Conservation (phyloP, 2,113 vertebrate genomes). For the Nesospiza acunhae region DNA sequence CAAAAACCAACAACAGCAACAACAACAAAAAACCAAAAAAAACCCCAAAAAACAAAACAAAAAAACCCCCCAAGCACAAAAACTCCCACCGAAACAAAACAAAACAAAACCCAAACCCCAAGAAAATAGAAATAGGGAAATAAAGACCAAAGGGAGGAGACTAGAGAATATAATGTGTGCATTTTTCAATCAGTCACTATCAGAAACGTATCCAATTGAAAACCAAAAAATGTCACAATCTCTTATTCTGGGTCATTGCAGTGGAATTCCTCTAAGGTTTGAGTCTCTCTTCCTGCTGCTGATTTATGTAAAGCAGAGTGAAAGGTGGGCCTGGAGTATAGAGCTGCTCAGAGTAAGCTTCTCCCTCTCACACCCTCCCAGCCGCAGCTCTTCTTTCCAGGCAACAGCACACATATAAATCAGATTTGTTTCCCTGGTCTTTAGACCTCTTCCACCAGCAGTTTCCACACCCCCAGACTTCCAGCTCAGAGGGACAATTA, state of each 20-base stretch:
- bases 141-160: neutral
- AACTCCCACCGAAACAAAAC: no score
- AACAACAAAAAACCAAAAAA: no score
- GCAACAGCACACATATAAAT: slow-evolving; percentile 3
- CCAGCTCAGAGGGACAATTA: neutral
- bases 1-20: no score
- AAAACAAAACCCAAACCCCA: no score
- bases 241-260: slow-evolving; percentile 66
- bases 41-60: no score
- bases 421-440: slow-evolving; percentile 28
- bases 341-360: neutral
- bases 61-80: neutral
- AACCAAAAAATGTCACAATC: slow-evolving; percentile 51
- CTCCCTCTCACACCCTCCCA: slow-evolving; percentile 1
- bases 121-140: rapidly evolving
- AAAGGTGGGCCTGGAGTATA: neutral
- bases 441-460: neutral
- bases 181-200: neutral
- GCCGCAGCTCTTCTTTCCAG: neutral
- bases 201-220: slow-evolving; percentile 57
- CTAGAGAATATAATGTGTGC: neutral
- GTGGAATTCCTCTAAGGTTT: slow-evolving; percentile 51
- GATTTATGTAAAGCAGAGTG: slow-evolving; percentile 45
- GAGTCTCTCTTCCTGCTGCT: slow-evolving; percentile 3
- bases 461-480: neutral